These are phyloP conservation scores for Anguilla anguilla DNA, from an alignment of 2,797 vertebrate species.

Conservation along the genomic window DNA sequence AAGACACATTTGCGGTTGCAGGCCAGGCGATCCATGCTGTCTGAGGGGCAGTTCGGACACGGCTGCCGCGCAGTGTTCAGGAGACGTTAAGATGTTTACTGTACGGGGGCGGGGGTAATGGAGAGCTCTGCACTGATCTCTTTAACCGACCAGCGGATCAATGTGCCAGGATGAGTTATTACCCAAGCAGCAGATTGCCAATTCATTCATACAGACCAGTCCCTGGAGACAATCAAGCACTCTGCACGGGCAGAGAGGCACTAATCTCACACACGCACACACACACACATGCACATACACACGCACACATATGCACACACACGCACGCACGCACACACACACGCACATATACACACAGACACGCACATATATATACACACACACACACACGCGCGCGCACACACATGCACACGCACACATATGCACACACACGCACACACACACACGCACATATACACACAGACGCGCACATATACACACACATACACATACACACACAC, in stretches of 20 bases:
- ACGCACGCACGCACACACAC: background rate
- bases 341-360: too few species aligned
- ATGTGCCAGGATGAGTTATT: constrained; percentile 55
- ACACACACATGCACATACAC: too few species aligned
- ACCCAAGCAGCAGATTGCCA: constrained; percentile 58
- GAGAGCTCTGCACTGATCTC: constrained; percentile 35
- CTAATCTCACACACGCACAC: background rate
- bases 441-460: too few species aligned
- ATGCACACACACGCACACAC: too few species aligned
- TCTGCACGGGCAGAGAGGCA: background rate
- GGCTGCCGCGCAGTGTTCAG: constrained; percentile 19
- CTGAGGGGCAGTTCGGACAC: constrained; percentile 1
- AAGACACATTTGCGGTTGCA: constrained; percentile 21
- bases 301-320: too few species aligned
- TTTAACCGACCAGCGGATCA: constrained; percentile 57
- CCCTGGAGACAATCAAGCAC: background rate
- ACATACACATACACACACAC: too few species aligned
- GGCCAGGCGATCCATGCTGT: constrained; percentile 29
- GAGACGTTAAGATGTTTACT: constrained; percentile 60
- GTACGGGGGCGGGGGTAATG: constrained; percentile 31
- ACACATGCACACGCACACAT: too few species aligned
- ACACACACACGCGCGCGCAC: background rate
- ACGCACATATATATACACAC: too few species aligned
- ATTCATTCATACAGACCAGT: constrained; percentile 36
- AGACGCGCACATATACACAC: too few species aligned